Percentiles rank a stretch among this genome's conserved stretches.
These are phyloP conservation scores for Dendrolimus kikuchii DNA, from an alignment of 1,140 invertebrate species.

Conservation along the genomic window DNA sequence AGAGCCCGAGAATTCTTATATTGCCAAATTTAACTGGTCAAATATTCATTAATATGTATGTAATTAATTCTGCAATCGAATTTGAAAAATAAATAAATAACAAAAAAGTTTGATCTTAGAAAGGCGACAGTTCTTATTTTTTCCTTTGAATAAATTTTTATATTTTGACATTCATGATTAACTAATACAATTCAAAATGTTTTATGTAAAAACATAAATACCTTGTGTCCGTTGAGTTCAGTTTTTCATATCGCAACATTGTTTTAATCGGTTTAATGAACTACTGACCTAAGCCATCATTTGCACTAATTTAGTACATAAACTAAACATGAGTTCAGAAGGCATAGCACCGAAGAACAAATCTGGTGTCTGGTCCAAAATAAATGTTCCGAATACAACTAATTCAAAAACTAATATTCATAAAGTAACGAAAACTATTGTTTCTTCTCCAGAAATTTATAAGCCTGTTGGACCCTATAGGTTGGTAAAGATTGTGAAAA, in stretches of 20 bases:
- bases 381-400: slow-evolving; percentile 14
- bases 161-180: too few species aligned
- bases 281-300: not conserved
- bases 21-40: too few species aligned
- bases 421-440: slow-evolving; percentile 50
- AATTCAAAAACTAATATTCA: slow-evolving; percentile 17
- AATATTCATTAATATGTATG: too few species aligned
- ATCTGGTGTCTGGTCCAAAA: slow-evolving; percentile 15
- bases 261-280: not conserved
- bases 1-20: too few species aligned
- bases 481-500: slow-evolving; percentile 19
- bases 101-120: too few species aligned
- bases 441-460: slow-evolving; percentile 49
- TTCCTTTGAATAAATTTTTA: too few species aligned
- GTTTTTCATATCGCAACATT: not conserved
- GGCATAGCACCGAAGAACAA: slow-evolving; percentile 4
- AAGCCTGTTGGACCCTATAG: slow-evolving; percentile 61
- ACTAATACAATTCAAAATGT: too few species aligned
- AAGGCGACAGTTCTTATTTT: too few species aligned
- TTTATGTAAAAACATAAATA: too few species aligned
- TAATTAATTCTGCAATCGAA: too few species aligned
- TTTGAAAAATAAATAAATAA: too few species aligned
- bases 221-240: too few species aligned
- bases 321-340: slow-evolving; percentile 9
- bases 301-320: not conserved